phyloP scores from a whole-genome alignment of 2,888 invertebrate genomes.

The Drosophila lutescens region DNA sequence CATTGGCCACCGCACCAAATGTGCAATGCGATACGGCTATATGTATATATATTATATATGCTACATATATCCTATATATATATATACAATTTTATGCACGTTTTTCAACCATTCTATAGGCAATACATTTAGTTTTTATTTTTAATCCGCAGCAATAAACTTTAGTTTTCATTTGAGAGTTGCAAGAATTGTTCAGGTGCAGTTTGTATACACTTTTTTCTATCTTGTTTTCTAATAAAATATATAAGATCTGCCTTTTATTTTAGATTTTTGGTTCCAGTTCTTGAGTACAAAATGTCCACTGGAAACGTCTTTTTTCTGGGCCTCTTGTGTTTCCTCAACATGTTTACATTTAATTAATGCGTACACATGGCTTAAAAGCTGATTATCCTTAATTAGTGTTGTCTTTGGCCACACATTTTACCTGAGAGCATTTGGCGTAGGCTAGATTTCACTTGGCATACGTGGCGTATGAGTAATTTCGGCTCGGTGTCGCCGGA shows the following conservation, averaged over 20 bases:
- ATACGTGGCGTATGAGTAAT: constrained; percentile 27
- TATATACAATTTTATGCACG: constrained; percentile 12
- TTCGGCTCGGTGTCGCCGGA: not conserved
- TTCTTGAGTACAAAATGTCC: no score
- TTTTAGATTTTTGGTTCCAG: no score
- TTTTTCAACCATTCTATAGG: constrained; percentile 5
- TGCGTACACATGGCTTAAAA: constrained; percentile 32
- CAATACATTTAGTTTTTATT: constrained; percentile 25
- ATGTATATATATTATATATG: not conserved
- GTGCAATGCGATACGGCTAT: constrained; percentile 24
- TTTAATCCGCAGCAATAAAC: constrained; percentile 17
- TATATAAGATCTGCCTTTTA: no score
- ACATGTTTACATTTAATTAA: constrained; percentile 30
- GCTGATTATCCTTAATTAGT: constrained; percentile 33
- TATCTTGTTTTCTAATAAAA: not conserved
- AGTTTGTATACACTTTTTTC: not conserved
- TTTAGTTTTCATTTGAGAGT: constrained; percentile 1
- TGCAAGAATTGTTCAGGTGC: not conserved
- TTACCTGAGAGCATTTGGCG: constrained; percentile 25
- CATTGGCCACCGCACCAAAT: constrained; percentile 24
- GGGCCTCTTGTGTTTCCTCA: not conserved
- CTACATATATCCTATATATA: not conserved
- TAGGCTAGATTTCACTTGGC: constrained; percentile 22
- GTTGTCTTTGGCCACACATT: constrained; percentile 30
- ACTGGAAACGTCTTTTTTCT: constrained; percentile 1